Evolutionary conservation across 1,140 invertebrate genomes (phyloP), one percentile per base, ranked within the genome.

Genomic region (Steinernema feltiae): DNA sequence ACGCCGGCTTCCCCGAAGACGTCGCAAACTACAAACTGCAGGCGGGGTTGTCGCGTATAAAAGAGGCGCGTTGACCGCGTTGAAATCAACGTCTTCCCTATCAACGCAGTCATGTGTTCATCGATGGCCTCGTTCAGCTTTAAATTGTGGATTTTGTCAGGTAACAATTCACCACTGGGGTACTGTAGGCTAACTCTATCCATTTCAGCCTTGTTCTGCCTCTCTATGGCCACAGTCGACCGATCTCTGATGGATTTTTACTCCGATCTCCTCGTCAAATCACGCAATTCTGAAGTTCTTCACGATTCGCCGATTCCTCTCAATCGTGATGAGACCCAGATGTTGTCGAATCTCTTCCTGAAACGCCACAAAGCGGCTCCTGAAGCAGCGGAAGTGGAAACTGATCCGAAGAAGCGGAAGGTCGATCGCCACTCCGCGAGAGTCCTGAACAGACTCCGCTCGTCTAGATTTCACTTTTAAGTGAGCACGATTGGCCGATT

Each of bases 391-490:
- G 7, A 15, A 27, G 12, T 27, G 12, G 53, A 63, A 27, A 63
- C 53, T 27, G 53, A 63, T 21, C 53, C 53, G 7, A 63, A 63
- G 24, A 63, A 63, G 24, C 53, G 53, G 53, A 63, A 63, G 24
- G 53, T 63, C 53, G 53, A 63, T 27, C 53, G 53, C 2, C 53
- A 63, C 53, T 63, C 53, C 53, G 53, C 53, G 7, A 12, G 53
- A 12, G 24, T 63, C 53, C 53, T 63, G 7, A 63, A 63, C 53
- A 63, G 24, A 3, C 12, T 63, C 53, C 53, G 24, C 53, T 63
- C 53, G 53, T n/a, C 41, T 7, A 7, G 53, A 3, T 63, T 63
- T 21, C 53, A 63, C 53, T 27, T 63, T 21, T 63, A 27, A 63
- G 24, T 46, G 41, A 46, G 41, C 41, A 15, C 53, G 53, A 63